A percentile compares a stretch with the other conserved stretches of the same genome.
These are phyloP conservation scores for human (Homo sapiens) DNA, from an alignment of 2,113 vertebrate genomes.

Conservation along the genomic window DNA sequence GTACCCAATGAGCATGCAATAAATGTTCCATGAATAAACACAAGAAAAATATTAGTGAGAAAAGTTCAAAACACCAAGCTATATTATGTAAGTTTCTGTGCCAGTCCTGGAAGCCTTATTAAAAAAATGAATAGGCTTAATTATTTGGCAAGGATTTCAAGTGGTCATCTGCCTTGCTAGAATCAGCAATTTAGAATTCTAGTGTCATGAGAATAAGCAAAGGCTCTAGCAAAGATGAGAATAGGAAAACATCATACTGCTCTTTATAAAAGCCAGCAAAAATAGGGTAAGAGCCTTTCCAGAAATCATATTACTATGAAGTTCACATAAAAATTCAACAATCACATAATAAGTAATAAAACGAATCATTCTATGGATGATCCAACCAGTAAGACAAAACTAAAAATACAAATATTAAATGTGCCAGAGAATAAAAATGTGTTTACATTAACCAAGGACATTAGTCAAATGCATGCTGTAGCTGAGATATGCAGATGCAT, in stretches of 20 bases:
- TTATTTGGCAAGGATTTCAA: not conserved
- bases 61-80: not conserved
- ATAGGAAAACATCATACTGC: not conserved
- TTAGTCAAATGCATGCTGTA: not conserved
- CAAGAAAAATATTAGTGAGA: not conserved
- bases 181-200: not conserved
- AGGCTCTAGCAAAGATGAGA: not conserved
- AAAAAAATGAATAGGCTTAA: conserved; percentile 8
- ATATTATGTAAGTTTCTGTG: not conserved
- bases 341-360: not conserved
- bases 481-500: not conserved
- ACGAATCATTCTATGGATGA: not conserved
- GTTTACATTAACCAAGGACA: not conserved
- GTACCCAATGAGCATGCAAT: not conserved
- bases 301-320: not conserved
- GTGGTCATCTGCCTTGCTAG: not conserved
- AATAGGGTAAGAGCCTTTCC: not conserved
- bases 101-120: not conserved
- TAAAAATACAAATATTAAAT: not conserved
- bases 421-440: not conserved
- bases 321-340: not conserved
- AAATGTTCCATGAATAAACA: not conserved
- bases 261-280: not conserved
- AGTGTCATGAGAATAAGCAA: not conserved
- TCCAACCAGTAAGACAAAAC: not conserved